These are phyloP conservation scores for Orchestia grillus DNA, from an alignment of 1,140 invertebrate genomes.

Conservation along the genomic window DNA sequence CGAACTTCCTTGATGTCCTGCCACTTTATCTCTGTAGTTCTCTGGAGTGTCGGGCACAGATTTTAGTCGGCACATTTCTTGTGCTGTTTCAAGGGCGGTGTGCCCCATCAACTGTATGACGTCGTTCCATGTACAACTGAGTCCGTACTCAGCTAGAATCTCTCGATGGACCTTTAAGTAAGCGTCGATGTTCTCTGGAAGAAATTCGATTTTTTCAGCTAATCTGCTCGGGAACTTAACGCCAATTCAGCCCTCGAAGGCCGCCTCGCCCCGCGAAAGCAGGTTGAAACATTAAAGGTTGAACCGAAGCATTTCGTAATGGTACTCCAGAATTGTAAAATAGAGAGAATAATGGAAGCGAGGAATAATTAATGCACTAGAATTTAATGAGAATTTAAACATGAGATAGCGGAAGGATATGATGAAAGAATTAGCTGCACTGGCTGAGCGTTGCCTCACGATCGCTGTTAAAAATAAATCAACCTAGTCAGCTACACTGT, in stretches of 20 bases:
- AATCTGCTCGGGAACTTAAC: background rate
- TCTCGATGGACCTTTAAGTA: slow-evolving; percentile 72
- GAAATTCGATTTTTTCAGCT: background rate
- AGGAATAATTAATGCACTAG: too few relatives aligned
- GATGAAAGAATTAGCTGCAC: background rate
- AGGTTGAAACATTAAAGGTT: background rate
- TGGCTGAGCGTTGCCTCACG: background rate
- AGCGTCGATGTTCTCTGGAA: slow-evolving; percentile 73
- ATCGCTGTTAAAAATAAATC: too few relatives aligned
- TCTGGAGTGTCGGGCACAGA: slow-evolving; percentile 72
- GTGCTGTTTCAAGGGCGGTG: slow-evolving; percentile 71
- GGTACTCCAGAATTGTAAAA: background rate
- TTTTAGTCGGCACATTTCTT: slow-evolving; percentile 71
- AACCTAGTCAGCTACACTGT: too few relatives aligned
- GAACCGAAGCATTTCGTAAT: background rate
- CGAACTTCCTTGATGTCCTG: slow-evolving; percentile 70
- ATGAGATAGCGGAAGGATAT: background rate
- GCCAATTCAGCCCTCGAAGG: background rate
- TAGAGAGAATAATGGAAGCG: background rate
- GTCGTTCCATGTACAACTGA: slow-evolving; percentile 73
- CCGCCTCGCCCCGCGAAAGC: background rate
- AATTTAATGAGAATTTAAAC: too few relatives aligned
- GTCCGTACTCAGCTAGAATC: slow-evolving; percentile 72
- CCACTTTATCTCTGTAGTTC: slow-evolving; percentile 71
- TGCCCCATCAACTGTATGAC: slow-evolving; percentile 74